Evolutionary conservation across 2,888 invertebrate species (phyloP), one percentile per base, ranked within the genome.

Genomic region (Papilio demoleus): DNA sequence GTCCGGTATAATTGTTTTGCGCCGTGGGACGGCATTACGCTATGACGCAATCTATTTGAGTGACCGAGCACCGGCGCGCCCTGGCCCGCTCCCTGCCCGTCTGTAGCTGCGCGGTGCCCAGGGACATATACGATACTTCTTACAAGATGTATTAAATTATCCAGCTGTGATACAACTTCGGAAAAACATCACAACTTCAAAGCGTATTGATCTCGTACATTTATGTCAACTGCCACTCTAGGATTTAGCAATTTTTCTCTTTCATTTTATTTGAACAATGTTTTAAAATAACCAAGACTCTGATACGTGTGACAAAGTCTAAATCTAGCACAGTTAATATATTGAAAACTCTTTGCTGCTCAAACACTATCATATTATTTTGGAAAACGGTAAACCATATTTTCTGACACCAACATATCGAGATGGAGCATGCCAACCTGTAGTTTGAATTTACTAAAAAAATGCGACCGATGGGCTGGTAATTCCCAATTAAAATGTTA

Each of bases 1-100:
- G 78, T 83, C 83, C 80, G 81, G 80, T 86, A 88, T 91, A 90
- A 91, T 91, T 90, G 88, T 87, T 85, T 84, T 81, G 83, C 85
- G 86, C 87, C 81, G 75, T 79, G 88, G 88, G 86, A 87, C 78
- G 77, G 74, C 78, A 85, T 85, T 83, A 82, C 83, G 75, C 75
- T 88, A 87, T 90, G 86, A 87, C 83, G 88, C 85, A 90, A 92
- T 91, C 88, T 88, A 84, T 87, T 82, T 87, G 87, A 91, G 90
- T 90, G 88, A 88, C 83, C 80, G 83, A 78, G n/a, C n/a, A 79
- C 85, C 81, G 85, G 85, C 86, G 84, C 84, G 88, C 80, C 78
- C 73, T 9, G 47, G 80, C 83, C 78, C 47, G 79, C 85, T 81
- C 78, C 71, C 70, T 70, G 12, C 22, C 12, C 9, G 74, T 67